Evolutionary conservation across 2,888 invertebrate species (phyloP).

Genomic region (Tipula lateralis): DNA sequence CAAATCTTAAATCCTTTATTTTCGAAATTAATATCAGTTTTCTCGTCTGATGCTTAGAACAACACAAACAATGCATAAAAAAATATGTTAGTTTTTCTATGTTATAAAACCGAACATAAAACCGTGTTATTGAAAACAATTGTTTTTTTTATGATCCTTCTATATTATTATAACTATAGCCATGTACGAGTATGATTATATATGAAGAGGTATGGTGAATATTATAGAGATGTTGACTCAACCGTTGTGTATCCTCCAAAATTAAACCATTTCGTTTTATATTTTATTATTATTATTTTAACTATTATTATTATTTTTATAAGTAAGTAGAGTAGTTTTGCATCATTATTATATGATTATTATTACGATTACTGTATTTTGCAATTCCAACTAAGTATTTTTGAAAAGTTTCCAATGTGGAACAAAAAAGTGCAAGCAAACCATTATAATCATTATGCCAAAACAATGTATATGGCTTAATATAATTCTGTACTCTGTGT

Average conservation of each 20-base stretch:
- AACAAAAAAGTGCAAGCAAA: neutral
- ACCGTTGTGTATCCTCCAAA: neutral
- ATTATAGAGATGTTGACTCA: neutral
- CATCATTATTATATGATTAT: neutral
- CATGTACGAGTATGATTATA: neutral
- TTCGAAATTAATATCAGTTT: neutral
- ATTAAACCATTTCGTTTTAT: neutral
- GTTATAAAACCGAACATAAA: conserved; percentile 6
- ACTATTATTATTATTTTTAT: no score
- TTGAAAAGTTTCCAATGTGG: neutral
- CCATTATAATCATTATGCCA: neutral
- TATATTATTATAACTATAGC: neutral
- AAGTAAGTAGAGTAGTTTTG: neutral
- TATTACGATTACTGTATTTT: neutral
- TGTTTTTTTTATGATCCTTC: neutral
- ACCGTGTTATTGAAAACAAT: conserved; percentile 19
- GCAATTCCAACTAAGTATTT: neutral
- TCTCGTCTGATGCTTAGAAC: neutral
- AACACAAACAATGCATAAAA: neutral
- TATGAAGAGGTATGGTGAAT: neutral
- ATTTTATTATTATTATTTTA: neutral
- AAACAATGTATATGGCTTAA: conserved; percentile 24
- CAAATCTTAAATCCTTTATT: neutral
- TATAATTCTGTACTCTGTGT: neutral
- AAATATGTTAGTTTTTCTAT: neutral